Evolutionary conservation across 2,797 vertebrate species (phyloP).

Genomic region (Melanotaenia nigrans): DNA sequence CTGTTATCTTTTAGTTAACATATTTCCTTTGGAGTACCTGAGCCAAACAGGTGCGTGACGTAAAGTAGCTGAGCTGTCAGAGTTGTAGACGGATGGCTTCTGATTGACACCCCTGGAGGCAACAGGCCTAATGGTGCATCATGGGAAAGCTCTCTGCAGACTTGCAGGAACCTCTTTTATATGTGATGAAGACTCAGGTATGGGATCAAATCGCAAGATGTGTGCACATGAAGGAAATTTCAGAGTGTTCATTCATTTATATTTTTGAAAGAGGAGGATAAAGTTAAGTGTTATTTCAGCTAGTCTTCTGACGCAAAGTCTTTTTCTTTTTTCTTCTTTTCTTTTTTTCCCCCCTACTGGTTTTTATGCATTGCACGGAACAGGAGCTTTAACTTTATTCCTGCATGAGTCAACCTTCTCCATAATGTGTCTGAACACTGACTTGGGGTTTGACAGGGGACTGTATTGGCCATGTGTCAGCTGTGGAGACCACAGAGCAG

Average conservation of each 20-base stretch:
- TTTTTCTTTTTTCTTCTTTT: too few species aligned
- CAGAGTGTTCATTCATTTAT: not conserved
- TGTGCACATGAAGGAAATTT: conserved; percentile 4
- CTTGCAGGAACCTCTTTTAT: conserved; percentile 51
- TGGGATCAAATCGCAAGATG: conserved; percentile 38
- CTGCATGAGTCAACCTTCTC: conserved; percentile 61
- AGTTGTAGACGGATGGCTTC: conserved; percentile 51
- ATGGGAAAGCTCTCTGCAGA: conserved; percentile 56
- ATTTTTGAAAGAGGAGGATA: not conserved
- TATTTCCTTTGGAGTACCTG: conserved; percentile 51
- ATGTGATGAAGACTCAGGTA: conserved; percentile 50
- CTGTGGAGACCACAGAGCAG: conserved; percentile 68
- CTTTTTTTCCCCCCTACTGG: not conserved
- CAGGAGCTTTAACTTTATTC: conserved; percentile 56
- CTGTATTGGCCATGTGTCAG: conserved; percentile 77
- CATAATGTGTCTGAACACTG: conserved; percentile 70
- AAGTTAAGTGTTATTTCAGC: not conserved
- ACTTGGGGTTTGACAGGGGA: conserved; percentile 68
- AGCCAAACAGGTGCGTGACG: conserved; percentile 70
- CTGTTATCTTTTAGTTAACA: conserved; percentile 41
- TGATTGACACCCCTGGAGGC: conserved; percentile 66
- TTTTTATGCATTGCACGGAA: conserved; percentile 32
- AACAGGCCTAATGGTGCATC: conserved; percentile 49
- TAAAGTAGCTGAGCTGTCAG: conserved; percentile 54
- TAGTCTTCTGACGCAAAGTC: not conserved